Base-by-base conservation (phyloP, 2,888 invertebrate genomes). In the Sphaerophoria rueppellii region DNA sequence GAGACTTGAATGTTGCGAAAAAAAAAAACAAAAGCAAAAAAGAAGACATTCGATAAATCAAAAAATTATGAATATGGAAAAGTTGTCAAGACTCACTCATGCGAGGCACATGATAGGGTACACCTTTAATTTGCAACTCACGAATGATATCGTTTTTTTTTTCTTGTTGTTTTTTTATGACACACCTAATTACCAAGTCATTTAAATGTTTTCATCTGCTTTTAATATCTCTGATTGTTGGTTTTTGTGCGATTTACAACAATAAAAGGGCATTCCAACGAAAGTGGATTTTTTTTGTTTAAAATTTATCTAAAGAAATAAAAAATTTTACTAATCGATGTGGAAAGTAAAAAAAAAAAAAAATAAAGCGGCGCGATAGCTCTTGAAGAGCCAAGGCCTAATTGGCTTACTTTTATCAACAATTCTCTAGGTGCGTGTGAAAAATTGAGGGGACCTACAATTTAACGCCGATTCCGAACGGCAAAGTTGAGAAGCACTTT, bases 91-190 rank as follows among this genome's bases (percentile, higher is more conserved):
- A 61, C 37, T 37, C 35, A 65, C 50, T 65, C 35, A 50, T 65
- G 65, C 65, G 50, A 37, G 24, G 12, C 48, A 16, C 65, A 65
- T 65, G 65, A 65, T 65, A 24, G 24, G 24, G 24, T 24, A 50
- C 65, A 65, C 11, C 65, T 65, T 65, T 65, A 37, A 65, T 50
- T 65, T 65, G 65, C 50, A 50, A 50, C 50, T 35, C 65, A 65
- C 50, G 65, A 65, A 48, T 48, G 48, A 14, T 50, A 50, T 6
- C 2, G 34, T 9, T 46, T 46, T 2, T 46, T 2, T 46, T 46
- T 4, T 46, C 2, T 14, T 48, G 34, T 3, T 55, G 24, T 35
- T 58, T 58, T 50, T 63, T 50, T 35, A 65, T 37, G 35, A 50
- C 65, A 50, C 35, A 50, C 14, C 37, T 65, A 50, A 65, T 50